Evolutionary conservation across 2,113 vertebrate species (phyloP).

Genomic region (Crypturellus undulatus): DNA sequence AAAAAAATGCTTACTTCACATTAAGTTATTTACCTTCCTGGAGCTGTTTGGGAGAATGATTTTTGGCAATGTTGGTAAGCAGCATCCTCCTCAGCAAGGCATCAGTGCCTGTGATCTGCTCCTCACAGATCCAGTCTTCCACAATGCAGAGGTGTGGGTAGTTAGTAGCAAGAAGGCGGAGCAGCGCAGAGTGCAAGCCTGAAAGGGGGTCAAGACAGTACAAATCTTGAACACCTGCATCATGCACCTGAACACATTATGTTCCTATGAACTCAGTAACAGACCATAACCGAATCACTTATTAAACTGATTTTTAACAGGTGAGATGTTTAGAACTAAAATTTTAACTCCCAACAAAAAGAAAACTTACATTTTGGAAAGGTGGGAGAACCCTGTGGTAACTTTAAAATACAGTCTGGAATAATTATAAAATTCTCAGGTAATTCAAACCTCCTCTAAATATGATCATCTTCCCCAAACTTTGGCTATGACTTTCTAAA

Average conservation of each 20-base stretch:
- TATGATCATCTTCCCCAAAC: not conserved
- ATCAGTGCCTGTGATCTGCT: constrained; percentile 95
- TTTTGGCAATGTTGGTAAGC: constrained; percentile 88
- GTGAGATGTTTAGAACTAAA: not conserved
- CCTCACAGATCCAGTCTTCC: constrained; percentile 98
- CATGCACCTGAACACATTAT: not conserved
- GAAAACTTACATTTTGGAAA: not conserved
- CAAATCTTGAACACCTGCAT: not conserved
- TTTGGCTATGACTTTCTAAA: not conserved
- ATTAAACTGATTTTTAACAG: not conserved
- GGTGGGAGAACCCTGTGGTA: not conserved
- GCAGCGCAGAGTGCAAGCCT: constrained; percentile 94
- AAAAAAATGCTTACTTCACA: not conserved
- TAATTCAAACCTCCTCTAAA: not conserved
- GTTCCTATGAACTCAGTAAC: not conserved
- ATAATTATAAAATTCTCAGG: not conserved
- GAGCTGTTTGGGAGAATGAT: constrained; percentile 91
- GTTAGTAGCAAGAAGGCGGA: constrained; percentile 96
- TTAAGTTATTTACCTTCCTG: constrained; percentile 83
- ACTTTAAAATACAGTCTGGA: not conserved
- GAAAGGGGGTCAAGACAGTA: not conserved
- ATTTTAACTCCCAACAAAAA: not conserved
- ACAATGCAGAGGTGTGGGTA: constrained; percentile 97
- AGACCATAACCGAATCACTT: not conserved
- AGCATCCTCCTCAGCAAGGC: constrained; percentile 92